These are phyloP conservation scores for Perognathus longimembris DNA, from an alignment of 2,113 vertebrate genomes.

Conservation along the genomic window DNA sequence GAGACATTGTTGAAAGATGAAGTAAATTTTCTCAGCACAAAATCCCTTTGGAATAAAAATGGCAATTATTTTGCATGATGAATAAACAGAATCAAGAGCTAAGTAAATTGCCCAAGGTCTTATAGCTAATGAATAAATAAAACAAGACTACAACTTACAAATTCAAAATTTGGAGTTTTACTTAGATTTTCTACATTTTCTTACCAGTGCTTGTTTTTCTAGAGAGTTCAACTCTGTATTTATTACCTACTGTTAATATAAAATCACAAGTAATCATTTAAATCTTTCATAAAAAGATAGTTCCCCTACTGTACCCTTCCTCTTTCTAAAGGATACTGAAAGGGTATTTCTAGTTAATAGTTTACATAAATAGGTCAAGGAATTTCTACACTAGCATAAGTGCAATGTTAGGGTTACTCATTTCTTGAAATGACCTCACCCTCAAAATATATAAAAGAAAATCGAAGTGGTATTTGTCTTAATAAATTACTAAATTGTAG, in stretches of 20 bases:
- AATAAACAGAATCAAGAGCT: not conserved
- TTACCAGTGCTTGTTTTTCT: not conserved
- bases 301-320: not conserved
- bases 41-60: not conserved
- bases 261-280: not conserved
- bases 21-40: not conserved
- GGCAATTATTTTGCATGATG: not conserved
- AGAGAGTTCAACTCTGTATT: not conserved
- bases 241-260: not conserved
- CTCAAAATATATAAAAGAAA: not conserved
- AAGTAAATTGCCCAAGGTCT: not conserved
- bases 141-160: not conserved
- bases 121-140: not conserved
- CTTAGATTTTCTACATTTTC: not conserved
- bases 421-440: not conserved
- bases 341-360: not conserved
- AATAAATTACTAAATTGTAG: not conserved
- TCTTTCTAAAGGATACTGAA: conserved; percentile 15
- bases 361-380: not conserved
- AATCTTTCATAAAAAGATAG: conserved; percentile 24
- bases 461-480: not conserved
- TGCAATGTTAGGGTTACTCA: not conserved
- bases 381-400: not conserved
- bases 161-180: not conserved
- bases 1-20: not conserved